Evolutionary conservation across 2,888 invertebrate genomes (phyloP).

Genomic region (Sminthurinus aureus): DNA sequence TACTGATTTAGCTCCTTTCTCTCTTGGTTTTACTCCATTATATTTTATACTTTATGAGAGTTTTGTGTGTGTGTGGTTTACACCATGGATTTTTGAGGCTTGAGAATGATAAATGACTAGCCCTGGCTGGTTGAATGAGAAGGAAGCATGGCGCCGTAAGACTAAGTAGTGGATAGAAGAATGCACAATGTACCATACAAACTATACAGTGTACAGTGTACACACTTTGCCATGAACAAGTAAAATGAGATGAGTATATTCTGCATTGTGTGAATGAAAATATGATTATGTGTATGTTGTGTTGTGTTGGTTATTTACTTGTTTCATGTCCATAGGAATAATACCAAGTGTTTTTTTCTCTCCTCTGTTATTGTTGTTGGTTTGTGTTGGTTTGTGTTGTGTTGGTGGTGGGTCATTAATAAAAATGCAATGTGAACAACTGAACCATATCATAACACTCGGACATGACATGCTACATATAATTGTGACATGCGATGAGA

Average conservation of each 20-base stretch:
- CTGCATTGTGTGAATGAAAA: not conserved
- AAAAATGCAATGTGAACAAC: conserved; percentile 6
- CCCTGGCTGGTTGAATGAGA: conserved; percentile 9
- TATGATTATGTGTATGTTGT: not conserved
- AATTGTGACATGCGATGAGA: not conserved
- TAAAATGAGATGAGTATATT: conserved; percentile 4
- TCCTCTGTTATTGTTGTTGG: too few species aligned
- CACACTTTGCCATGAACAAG: not conserved
- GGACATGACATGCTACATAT: not conserved
- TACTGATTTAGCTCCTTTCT: not conserved
- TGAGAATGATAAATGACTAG: conserved; percentile 31
- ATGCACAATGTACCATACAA: too few species aligned
- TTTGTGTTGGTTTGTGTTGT: too few species aligned
- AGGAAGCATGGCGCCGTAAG: conserved; percentile 20
- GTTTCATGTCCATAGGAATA: not conserved
- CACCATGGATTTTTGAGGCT: not conserved
- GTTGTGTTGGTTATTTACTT: not conserved
- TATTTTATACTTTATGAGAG: too few species aligned
- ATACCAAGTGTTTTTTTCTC: not conserved
- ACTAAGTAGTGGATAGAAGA: not conserved
- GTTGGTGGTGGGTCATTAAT: not conserved
- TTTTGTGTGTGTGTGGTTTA: not conserved
- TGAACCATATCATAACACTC: conserved; percentile 12
- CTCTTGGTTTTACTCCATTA: too few species aligned
- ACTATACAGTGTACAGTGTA: not conserved